Evolutionary conservation across 2,888 invertebrate genomes (phyloP), one percentile per base, ranked within the genome.

Genomic region (Chorisops tibialis): DNA sequence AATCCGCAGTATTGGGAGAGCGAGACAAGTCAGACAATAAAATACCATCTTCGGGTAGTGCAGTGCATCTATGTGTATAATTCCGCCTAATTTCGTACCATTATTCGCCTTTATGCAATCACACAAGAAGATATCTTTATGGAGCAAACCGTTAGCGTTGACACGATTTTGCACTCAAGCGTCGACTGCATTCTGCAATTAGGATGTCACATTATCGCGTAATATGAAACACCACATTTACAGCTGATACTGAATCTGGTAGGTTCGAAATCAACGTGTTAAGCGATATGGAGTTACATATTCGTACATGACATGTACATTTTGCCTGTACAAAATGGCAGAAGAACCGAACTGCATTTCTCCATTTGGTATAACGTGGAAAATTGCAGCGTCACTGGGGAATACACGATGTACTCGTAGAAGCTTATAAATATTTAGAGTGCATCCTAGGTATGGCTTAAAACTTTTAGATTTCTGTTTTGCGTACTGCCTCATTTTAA

Each of bases 81-180:
- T n/a, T n/a, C n/a, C n/a, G 30, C 9, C 30, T n/a, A 30, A 30
- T 30, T 30, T 9, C 30, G 9, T 2, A 7, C 30, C 30, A 30
- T 30, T 30, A 30, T 30, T 30, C 30, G 30, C 30, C 30, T 7
- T 30, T 30, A 30, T 2, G 7, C 5, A 30, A 30, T 30, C 30
- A 30, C 30, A 30, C n/a, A n/a, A n/a, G 30, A 30, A 30, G 30
- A 56, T 56, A 21, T 45, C 56, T 43, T 56, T 56, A 56, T 56
- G n/a, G 51, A 24, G 11, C 19, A 21, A 65, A 66, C 52, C 64
- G 65, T 73, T 76, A 72, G 74, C 75, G 74, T 73, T 75, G 78
- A 77, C 77, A 77, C 75, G 77, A 75, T 76, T 77, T 78, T 77
- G 77, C 78, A 77, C 78, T 77, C 76, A 75, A 74, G 72, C 73